These are phyloP conservation scores for Ceratina calcarata DNA, from an alignment of 1,140 invertebrate genomes.

Conservation along the genomic window DNA sequence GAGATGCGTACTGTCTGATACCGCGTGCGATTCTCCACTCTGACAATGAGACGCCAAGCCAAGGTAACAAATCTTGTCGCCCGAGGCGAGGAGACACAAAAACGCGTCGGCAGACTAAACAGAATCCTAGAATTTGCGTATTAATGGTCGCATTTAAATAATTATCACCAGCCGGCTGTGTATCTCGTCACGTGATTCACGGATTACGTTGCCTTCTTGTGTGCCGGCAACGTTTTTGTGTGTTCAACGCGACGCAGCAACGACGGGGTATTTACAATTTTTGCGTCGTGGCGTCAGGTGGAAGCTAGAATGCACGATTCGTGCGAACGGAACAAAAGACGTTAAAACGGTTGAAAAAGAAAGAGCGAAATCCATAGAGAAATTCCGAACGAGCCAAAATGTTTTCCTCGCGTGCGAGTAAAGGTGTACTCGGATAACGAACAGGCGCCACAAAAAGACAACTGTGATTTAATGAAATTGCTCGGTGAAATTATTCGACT, in stretches of 20 bases:
- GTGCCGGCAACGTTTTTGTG: background rate
- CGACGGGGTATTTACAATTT: constrained; percentile 3
- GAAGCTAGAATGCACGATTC: background rate
- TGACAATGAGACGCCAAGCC: too few relatives aligned
- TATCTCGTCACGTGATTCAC: background rate
- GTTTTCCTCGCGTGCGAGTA: background rate
- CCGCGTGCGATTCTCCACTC: too few relatives aligned
- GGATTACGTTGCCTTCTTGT: background rate
- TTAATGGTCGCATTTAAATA: constrained; percentile 15
- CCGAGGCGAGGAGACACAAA: background rate
- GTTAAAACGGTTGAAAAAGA: too few relatives aligned
- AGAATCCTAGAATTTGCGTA: background rate
- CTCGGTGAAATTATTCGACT: constrained; percentile 20
- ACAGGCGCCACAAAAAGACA: too few relatives aligned
- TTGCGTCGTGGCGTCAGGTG: background rate
- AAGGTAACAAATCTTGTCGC: too few relatives aligned
- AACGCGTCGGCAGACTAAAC: background rate
- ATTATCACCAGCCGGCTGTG: background rate
- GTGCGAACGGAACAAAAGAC: background rate
- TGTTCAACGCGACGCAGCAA: background rate
- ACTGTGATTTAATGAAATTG: constrained; percentile 50
- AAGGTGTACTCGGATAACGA: too few relatives aligned
- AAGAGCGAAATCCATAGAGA: too few relatives aligned
- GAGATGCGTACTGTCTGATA: too few relatives aligned
- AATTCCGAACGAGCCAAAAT: background rate